Conservation (phyloP, 1,140 invertebrate genomes). For the Rhysida immarginata region DNA sequence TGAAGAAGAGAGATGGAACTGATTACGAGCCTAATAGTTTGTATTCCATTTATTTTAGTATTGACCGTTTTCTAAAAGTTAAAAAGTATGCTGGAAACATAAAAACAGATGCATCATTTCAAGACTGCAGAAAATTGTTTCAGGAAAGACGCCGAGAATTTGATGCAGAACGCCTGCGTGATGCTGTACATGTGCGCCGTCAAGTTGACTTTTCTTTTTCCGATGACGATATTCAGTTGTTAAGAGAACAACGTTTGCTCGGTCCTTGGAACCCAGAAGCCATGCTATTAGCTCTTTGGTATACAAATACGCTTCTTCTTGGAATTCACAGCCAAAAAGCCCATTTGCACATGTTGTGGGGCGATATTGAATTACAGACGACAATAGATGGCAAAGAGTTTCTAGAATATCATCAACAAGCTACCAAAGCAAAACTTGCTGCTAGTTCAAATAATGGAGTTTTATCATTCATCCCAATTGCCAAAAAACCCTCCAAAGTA, state of each 20-base stretch:
- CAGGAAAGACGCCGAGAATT: neutral
- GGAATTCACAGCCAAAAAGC: conserved; percentile 4
- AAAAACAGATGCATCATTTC: neutral
- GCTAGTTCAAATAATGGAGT: neutral
- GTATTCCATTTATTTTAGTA: conserved; percentile 3
- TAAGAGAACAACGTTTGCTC: neutral
- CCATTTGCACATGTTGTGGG: conserved; percentile 5
- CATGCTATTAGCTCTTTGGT: conserved; percentile 1
- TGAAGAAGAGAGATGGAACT: conserved; percentile 4
- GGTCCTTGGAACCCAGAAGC: conserved; percentile 4
- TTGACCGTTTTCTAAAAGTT: conserved; percentile 1
- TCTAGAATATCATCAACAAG: neutral
- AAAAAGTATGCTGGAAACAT: neutral
- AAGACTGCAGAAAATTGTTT: conserved; percentile 1
- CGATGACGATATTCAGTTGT: conserved; percentile 1
- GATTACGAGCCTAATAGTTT: conserved; percentile 6
- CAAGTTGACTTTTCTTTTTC: conserved; percentile 1
- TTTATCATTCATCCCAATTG: neutral
- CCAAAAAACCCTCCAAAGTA: neutral
- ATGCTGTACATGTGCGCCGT: neutral
- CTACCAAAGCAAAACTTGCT: conserved; percentile 1
- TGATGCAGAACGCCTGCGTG: neutral
- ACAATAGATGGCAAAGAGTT: neutral
- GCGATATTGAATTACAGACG: neutral
- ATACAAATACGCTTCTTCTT: neutral